Percentiles rank a stretch among this genome's conserved stretches.
Conservation (phyloP, 2,113 vertebrate species). For the Prionailurus bengalensis region DNA sequence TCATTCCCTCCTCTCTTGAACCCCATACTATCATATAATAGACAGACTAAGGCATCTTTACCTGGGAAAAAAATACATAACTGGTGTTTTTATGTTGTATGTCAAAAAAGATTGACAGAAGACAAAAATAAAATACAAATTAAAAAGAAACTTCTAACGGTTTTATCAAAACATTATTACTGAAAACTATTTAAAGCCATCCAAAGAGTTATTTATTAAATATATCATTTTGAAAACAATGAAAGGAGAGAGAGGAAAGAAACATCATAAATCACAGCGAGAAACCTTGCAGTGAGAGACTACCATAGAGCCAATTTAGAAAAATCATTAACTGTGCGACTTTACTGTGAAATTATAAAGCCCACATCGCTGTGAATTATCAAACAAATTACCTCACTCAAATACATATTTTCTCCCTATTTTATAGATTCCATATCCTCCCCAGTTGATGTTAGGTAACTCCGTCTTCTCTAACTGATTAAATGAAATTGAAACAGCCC, state of each 20-base stretch:
- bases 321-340: not conserved
- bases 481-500: conserved; percentile 62
- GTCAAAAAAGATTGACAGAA: not conserved
- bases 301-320: not conserved
- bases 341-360: conserved; percentile 21
- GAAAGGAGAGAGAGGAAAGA: not conserved
- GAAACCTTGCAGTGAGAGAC: not conserved
- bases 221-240: conserved; percentile 39
- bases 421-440: conserved; percentile 55
- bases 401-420: conserved; percentile 42
- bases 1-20: not conserved
- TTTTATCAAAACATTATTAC: conserved; percentile 48
- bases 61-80: not conserved
- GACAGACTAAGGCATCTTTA: not conserved
- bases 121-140: not conserved
- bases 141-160: not conserved
- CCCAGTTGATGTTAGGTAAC: not conserved
- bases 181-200: conserved; percentile 53
- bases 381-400: conserved; percentile 58
- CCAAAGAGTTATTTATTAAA: not conserved
- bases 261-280: not conserved
- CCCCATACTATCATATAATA: not conserved
- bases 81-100: not conserved
- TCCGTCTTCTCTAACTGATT: conserved; percentile 59
- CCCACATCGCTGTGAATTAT: conserved; percentile 28